These are phyloP conservation scores for Mallotus villosus DNA, from an alignment of 2,797 vertebrate species.

Conservation along the genomic window DNA sequence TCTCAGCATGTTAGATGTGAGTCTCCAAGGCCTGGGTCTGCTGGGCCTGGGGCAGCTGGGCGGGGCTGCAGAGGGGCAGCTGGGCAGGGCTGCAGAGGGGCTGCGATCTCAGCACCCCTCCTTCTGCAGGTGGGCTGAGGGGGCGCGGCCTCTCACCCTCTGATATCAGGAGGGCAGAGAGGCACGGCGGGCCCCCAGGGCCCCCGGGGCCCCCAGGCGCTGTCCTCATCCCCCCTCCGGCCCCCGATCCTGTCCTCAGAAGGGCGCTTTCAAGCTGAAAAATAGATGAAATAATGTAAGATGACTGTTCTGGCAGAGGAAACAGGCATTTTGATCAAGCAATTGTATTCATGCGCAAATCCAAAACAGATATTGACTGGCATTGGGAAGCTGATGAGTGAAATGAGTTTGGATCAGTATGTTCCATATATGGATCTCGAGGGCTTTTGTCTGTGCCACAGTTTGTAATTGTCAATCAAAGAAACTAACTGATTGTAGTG, in stretches of 20 bases:
- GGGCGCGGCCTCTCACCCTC: slow-evolving; percentile 48
- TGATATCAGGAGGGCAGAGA: slow-evolving; percentile 56
- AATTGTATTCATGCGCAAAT: not conserved
- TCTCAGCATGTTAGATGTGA: slow-evolving; percentile 54
- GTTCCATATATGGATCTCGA: not conserved
- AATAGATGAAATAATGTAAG: slow-evolving; percentile 6
- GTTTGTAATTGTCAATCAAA: not conserved
- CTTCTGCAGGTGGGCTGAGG: slow-evolving; percentile 20
- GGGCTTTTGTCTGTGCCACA: not conserved
- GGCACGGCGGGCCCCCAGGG: slow-evolving; percentile 11
- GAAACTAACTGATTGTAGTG: not conserved
- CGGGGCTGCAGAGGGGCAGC: slow-evolving; percentile 33
- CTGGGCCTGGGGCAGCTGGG: slow-evolving; percentile 23
- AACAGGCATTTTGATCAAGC: too few relatives aligned
- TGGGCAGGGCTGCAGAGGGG: slow-evolving; percentile 32
- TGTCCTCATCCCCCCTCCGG: slow-evolving; percentile 25
- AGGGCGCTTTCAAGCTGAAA: slow-evolving; percentile 52
- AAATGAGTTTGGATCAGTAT: not conserved
- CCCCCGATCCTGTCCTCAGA: not conserved
- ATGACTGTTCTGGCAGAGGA: slow-evolving; percentile 10
- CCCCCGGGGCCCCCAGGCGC: too few relatives aligned
- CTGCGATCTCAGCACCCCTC: slow-evolving; percentile 17
- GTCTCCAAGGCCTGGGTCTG: slow-evolving; percentile 45
- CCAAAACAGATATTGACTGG: not conserved
- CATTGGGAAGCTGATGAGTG: not conserved